Evolutionary conservation across 2,888 invertebrate species (phyloP).

Genomic region (Linhomoeus sp.): DNA sequence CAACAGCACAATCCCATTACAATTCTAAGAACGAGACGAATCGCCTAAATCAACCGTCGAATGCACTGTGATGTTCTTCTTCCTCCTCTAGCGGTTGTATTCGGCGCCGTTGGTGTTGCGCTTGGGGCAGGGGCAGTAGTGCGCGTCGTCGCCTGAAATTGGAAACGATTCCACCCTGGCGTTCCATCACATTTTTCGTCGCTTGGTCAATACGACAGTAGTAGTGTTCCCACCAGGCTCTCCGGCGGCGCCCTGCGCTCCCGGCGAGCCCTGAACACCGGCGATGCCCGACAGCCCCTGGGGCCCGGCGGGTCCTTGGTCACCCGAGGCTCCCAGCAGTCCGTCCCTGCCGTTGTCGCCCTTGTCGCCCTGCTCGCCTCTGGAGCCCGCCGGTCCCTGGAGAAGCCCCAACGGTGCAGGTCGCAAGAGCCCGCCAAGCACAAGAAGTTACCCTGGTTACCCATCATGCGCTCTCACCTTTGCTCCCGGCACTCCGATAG

Average conservation of each 20-base stretch:
- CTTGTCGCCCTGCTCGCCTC: neutral
- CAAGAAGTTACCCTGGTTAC: no score
- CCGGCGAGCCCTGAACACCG: neutral
- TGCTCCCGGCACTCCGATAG: neutral
- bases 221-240: neutral
- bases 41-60: no score
- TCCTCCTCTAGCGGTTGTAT: no score
- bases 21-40: no score
- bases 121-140: constrained; percentile 1
- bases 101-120: neutral
- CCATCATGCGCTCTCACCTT: neutral
- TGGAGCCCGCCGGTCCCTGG: neutral
- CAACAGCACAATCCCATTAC: no score
- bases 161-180: neutral
- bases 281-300: neutral
- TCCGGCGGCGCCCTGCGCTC: neutral
- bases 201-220: neutral
- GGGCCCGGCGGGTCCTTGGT: neutral
- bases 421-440: no score
- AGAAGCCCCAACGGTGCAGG: neutral
- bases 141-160: constrained; percentile 1
- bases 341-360: neutral
- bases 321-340: neutral
- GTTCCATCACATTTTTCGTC: neutral
- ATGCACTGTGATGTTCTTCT: no score